A percentile compares a stretch with the other conserved stretches of the same genome.
Evolutionary conservation across 2,113 vertebrate species (phyloP).

Genomic region (Pelvicachromis taeniatus): DNA sequence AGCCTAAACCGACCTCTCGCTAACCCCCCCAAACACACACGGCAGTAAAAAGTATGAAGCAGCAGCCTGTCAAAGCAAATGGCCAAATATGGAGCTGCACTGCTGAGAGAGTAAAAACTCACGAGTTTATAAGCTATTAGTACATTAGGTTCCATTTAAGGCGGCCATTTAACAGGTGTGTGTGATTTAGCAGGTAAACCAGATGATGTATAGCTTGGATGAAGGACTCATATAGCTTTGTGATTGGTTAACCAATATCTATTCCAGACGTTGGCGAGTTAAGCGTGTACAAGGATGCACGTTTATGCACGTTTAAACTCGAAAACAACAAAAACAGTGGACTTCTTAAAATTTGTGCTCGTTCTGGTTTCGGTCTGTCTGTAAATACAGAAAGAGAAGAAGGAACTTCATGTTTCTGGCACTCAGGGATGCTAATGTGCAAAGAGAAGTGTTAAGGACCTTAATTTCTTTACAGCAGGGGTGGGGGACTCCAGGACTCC

Average conservation of each 20-base stretch:
- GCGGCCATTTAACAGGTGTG: neutral
- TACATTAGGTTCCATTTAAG: slow-evolving; percentile 35
- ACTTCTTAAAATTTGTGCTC: neutral
- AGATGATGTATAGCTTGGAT: neutral
- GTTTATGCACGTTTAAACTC: neutral
- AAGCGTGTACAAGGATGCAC: neutral
- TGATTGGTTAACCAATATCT: neutral
- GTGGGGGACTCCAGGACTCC: too few species aligned
- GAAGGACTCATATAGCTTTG: neutral
- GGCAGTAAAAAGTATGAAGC: neutral
- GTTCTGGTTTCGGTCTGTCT: neutral
- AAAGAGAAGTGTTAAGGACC: neutral
- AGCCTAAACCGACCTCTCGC: slow-evolving; percentile 1
- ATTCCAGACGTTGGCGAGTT: neutral
- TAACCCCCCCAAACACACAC: neutral
- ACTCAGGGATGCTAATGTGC: neutral
- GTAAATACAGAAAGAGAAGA: neutral
- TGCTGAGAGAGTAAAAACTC: neutral
- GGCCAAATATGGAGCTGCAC: slow-evolving; percentile 8
- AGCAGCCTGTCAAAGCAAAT: slow-evolving; percentile 7
- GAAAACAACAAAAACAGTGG: neutral
- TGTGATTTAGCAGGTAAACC: neutral
- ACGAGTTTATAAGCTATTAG: slow-evolving; percentile 8
- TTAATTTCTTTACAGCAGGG: neutral
- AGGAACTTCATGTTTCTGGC: neutral